Evolutionary conservation across 2,113 vertebrate genomes (phyloP), one percentile per base, ranked within the genome.

Genomic region (Aegotheles bennettii): DNA sequence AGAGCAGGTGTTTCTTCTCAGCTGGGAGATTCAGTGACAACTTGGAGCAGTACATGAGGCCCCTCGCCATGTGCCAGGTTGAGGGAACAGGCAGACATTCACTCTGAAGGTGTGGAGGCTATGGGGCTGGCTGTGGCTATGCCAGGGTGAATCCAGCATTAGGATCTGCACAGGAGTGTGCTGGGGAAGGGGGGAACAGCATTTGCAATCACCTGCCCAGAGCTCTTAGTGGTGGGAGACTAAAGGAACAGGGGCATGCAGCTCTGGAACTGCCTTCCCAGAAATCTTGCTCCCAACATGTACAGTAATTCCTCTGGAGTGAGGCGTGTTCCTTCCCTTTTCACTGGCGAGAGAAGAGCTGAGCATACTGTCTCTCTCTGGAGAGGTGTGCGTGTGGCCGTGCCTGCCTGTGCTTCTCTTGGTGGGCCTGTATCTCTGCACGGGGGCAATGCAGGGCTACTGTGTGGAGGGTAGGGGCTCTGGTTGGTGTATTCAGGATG

Each of bases 351-450:
- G 42, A 79, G 65, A 35, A 68, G 57, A 88, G 38, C 35, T 1
- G 18, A 91, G 65, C 21, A 7, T 9, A 3, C 57, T 1, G 3
- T 0, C 1, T 45, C 3, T 42, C 56, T n/a, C 40, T 69, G 74
- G 6, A 2, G 31, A 54, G 31, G 24, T 0, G 3, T n/a, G 35
- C 1, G 0, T 43, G 19, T 3, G 1, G 71, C 56, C 0, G 0
- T 61, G 77, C 42, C 50, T 50, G 38, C 54, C 36, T 11, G 20
- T 25, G 67, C 64, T 33, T 64, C 50, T 43, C n/a, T 51, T 0
- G 1, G 63, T 23, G 12, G 61, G 35, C 0, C 1, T 11, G 38
- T 53, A 11, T 28, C 36, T 45, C 91, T 87, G 69, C 67, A 28
- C 0, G 4, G 40, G 38, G 51, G 25, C 74, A 57, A 2, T 5